Conservation (phyloP, 1,140 invertebrate genomes). For the Brachionus plicatilis region DNA sequence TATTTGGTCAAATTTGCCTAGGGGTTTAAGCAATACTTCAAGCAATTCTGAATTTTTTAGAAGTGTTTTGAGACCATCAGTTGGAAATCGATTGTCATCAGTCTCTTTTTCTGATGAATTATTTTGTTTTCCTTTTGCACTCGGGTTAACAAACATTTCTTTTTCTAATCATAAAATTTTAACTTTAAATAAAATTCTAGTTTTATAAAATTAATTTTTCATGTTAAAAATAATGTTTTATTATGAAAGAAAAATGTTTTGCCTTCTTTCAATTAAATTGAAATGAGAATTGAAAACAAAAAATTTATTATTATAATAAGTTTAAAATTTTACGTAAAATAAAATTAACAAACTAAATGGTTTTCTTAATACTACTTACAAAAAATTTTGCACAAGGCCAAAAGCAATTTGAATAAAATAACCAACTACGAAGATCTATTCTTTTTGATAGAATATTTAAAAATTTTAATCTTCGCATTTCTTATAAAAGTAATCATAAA, state of each 20-base stretch:
- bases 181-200: not conserved
- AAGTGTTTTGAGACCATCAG: not conserved
- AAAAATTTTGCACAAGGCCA: too few relatives aligned
- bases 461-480: too few relatives aligned
- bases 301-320: not conserved
- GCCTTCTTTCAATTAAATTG: not conserved
- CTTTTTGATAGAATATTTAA: too few relatives aligned
- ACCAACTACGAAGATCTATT: too few relatives aligned
- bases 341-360: not conserved
- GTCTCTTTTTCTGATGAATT: not conserved
- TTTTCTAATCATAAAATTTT: not conserved
- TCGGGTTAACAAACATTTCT: not conserved
- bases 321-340: not conserved
- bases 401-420: too few relatives aligned
- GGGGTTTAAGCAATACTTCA: constrained; percentile 17
- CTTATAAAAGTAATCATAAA: not conserved
- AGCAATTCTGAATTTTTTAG: constrained; percentile 33
- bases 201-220: not conserved
- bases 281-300: not conserved
- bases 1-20: not conserved
- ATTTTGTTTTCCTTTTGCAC: not conserved
- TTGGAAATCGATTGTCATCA: constrained; percentile 29
- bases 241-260: not conserved
- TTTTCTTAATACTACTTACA: not conserved
- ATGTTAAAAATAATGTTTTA: not conserved